Percentiles rank a stretch among this genome's conserved stretches.
Evolutionary conservation across 2,113 vertebrate species (phyloP).

Genomic region (Mesoclemmys tuberculata): DNA sequence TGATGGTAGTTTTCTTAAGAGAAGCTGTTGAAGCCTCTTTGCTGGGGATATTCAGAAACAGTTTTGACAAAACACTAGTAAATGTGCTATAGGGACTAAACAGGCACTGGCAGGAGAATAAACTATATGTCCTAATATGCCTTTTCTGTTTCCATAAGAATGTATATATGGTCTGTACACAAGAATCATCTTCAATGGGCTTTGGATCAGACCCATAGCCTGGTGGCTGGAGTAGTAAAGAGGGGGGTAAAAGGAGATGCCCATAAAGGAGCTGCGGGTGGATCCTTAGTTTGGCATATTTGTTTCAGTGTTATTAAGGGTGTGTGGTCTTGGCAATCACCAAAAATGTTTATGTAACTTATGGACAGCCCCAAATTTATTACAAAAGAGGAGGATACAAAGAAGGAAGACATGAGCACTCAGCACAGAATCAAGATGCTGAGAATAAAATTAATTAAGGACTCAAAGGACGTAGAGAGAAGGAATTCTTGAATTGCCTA

Average conservation of each 20-base stretch:
- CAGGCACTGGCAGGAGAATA: background rate
- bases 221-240: background rate
- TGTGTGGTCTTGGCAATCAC: background rate
- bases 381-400: background rate
- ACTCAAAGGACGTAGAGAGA: background rate
- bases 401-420: background rate
- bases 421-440: background rate
- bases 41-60: rapidly evolving
- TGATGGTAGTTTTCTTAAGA: background rate
- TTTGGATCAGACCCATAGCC: background rate
- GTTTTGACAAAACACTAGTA: background rate
- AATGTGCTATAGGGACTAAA: background rate
- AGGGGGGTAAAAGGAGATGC: background rate
- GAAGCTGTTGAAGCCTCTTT: background rate
- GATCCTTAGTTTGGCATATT: background rate
- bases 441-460: background rate
- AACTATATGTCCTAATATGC: background rate
- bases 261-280: background rate
- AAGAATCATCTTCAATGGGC: background rate
- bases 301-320: background rate
- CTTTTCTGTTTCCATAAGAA: background rate
- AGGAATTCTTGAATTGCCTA: background rate
- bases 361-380: background rate
- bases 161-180: rapidly evolving
- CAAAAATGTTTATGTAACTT: background rate